These are phyloP conservation scores for Indicator maculatus DNA, from an alignment of 2,113 vertebrate genomes.

Conservation along the genomic window DNA sequence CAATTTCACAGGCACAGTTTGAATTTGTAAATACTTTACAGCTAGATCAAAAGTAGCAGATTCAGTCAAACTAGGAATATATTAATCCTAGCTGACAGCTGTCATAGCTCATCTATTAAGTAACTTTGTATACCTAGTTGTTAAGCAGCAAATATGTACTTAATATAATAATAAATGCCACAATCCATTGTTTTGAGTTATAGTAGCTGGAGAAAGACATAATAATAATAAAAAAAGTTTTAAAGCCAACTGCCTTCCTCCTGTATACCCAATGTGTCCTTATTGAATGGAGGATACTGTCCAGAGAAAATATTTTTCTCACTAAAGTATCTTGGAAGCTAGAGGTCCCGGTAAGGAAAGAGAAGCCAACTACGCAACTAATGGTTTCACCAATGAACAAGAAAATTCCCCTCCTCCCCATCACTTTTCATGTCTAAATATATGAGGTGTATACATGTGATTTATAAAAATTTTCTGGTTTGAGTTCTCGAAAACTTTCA, in stretches of 20 bases:
- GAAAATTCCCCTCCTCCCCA: background rate
- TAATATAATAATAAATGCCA: background rate
- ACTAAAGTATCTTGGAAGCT: background rate
- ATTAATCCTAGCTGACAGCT: background rate
- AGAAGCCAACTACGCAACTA: constrained; percentile 27
- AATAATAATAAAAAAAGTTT: background rate
- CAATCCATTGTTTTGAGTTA: background rate
- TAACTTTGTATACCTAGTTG: background rate
- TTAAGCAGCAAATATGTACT: background rate
- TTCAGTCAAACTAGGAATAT: background rate
- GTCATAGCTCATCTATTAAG: background rate
- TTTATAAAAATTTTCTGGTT: background rate
- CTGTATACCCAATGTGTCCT: background rate
- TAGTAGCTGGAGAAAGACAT: background rate
- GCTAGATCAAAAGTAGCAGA: background rate
- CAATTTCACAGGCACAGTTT: background rate
- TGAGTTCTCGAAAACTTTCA: background rate
- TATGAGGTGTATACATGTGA: background rate
- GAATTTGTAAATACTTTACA: background rate
- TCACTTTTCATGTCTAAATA: background rate
- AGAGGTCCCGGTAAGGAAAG: background rate
- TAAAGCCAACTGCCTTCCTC: background rate
- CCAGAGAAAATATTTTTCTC: constrained; percentile 28
- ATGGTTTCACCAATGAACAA: constrained; percentile 1
- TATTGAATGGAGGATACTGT: background rate